A percentile compares a stretch with the other conserved stretches of the same genome.
Conservation (phyloP, 2,113 vertebrate species). For the Psammodynastes pulverulentus region DNA sequence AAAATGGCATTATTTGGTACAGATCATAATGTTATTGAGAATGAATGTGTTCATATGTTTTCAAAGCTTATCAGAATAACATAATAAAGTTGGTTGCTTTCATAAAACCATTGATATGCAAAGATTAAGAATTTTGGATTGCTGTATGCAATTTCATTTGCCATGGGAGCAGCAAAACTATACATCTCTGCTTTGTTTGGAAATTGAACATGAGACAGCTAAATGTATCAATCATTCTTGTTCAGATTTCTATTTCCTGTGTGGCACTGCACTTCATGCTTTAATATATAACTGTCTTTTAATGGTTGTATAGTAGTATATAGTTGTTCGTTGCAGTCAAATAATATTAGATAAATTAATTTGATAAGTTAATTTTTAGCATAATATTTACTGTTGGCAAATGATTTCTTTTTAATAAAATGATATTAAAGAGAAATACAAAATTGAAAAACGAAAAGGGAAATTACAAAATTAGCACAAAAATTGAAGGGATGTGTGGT, state of each 20-base stretch:
- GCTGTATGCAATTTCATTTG: slow-evolving; percentile 79
- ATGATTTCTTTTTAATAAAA: slow-evolving; percentile 55
- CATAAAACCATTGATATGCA: slow-evolving; percentile 67
- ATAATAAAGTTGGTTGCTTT: slow-evolving; percentile 71
- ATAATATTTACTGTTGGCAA: slow-evolving; percentile 48
- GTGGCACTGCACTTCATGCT: slow-evolving; percentile 43
- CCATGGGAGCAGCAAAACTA: slow-evolving; percentile 78
- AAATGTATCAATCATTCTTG: slow-evolving; percentile 74
- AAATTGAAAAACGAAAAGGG: not conserved
- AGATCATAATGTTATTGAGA: slow-evolving; percentile 74
- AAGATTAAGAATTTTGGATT: slow-evolving; percentile 71
- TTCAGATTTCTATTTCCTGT: slow-evolving; percentile 60
- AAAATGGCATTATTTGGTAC: slow-evolving; percentile 69
- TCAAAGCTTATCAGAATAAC: slow-evolving; percentile 81
- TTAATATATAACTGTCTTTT: slow-evolving; percentile 45
- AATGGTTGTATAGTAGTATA: not conserved
- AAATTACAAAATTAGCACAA: slow-evolving; percentile 5
- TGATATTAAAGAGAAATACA: slow-evolving; percentile 51
- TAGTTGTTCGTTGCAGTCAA: slow-evolving; percentile 37
- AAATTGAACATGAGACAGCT: slow-evolving; percentile 72
- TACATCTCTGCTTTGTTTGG: slow-evolving; percentile 80
- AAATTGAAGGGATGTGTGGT: slow-evolving; percentile 7
- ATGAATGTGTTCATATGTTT: slow-evolving; percentile 68
- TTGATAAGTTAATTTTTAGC: slow-evolving; percentile 48
- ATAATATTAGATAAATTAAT: slow-evolving; percentile 55